Evolutionary conservation across 2,888 invertebrate genomes (phyloP), one percentile per base, ranked within the genome.

Genomic region (Ophion ellenae): DNA sequence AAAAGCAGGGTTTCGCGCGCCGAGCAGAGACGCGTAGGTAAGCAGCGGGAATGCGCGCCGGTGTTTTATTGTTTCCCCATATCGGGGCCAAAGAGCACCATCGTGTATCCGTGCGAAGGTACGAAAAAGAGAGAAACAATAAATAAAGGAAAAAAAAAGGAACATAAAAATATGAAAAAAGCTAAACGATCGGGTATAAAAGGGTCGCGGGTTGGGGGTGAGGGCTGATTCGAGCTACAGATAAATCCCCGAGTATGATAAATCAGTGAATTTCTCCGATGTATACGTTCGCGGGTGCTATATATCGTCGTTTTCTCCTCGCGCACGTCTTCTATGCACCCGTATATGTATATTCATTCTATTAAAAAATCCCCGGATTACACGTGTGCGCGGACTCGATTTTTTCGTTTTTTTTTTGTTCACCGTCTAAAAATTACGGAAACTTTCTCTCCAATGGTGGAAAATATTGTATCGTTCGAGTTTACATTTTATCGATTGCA

Each of bases 231-330:
- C 40, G 14, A 66, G 67, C 66, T 67, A 76, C 76, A 76, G 78
- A 78, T 78, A 83, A 83, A 83, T 83, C 67, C 28, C 64, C 9
- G 45, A 45, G 73, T 83, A 83, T 83, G 83, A 83, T 83, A 83
- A 83, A 83, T 78, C 77, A 83, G 83, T 83, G 78, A 78, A 78
- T 78, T 53, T 53, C 83, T 61, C 67, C 11, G 45, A 17, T 70
- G 66, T 78, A 74, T 77, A 78, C 78, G 78, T 32, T 78, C 47
- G 1, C 75, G 9, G 6, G 28, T 17, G 17, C 53, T 53, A 5
- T 53, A 53, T 14, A 53, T 14, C 53, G 53, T 53, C 17, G 53
- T 53, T 53, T 53, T 53, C 53, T 53, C 53, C 53, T 53, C 53
- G 53, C 53, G 14, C 17, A 14, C 14, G 53, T 53, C 4, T 53